phyloP scores from a whole-genome alignment of 2,888 invertebrate genomes.

The Xanthia togata region DNA sequence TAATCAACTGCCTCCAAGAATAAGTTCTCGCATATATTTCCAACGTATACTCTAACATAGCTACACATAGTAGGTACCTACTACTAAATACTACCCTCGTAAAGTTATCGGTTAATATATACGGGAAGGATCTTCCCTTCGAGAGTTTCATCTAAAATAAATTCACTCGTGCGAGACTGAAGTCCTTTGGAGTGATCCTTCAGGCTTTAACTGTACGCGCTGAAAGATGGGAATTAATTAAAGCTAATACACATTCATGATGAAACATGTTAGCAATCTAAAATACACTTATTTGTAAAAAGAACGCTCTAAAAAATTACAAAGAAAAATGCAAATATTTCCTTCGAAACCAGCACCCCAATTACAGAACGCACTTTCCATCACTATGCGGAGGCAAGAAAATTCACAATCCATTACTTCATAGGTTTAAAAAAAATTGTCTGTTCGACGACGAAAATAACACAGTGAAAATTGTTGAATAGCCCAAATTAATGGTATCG shows the following conservation, averaged over 20 bases:
- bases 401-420: neutral
- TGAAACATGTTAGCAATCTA: neutral
- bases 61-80: conserved; percentile 1
- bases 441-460: neutral
- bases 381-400: neutral
- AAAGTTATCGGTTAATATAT: conserved; percentile 53
- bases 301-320: neutral
- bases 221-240: conserved; percentile 19
- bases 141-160: conserved; percentile 32
- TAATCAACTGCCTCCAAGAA: neutral
- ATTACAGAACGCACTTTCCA: neutral
- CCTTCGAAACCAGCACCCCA: neutral
- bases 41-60: neutral
- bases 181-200: conserved; percentile 14
- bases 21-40: conserved; percentile 24
- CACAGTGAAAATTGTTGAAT: neutral
- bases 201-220: neutral
- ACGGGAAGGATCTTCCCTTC: conserved; percentile 33
- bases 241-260: neutral
- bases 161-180: conserved; percentile 36
- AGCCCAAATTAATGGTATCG: neutral
- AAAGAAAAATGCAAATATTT: neutral
- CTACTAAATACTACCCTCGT: conserved; percentile 25
- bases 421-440: too few species aligned
- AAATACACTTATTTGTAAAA: neutral